Evolutionary conservation across 2,113 vertebrate genomes (phyloP).

Genomic region (Orcinus orca): DNA sequence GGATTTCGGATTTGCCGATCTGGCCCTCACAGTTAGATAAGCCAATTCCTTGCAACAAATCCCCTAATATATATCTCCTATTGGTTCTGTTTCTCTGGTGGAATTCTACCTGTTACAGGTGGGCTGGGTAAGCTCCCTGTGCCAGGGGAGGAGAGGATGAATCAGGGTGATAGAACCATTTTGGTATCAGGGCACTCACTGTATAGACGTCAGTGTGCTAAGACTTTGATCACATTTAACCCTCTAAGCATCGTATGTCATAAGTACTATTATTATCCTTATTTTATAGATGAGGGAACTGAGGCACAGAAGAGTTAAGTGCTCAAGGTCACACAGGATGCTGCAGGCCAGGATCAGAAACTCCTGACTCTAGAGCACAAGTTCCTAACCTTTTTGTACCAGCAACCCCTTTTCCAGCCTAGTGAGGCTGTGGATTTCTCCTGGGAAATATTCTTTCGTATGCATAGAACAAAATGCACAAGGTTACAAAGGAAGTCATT

Average conservation of each 20-base stretch:
- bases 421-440: not conserved
- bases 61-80: not conserved
- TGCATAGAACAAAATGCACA: not conserved
- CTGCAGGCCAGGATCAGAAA: not conserved
- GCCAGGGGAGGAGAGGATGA: not conserved
- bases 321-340: no score
- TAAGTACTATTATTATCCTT: not conserved
- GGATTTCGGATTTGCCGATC: not conserved
- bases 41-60: not conserved
- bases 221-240: not conserved
- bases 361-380: not conserved
- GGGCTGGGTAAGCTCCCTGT: not conserved
- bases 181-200: not conserved
- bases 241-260: not conserved
- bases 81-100: not conserved
- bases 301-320: not conserved
- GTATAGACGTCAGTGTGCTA: not conserved
- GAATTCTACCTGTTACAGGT: not conserved
- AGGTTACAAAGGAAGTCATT: not conserved
- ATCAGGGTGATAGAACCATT: not conserved
- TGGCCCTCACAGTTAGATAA: not conserved
- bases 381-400: not conserved
- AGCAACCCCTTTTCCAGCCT: not conserved
- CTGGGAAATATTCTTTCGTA: not conserved
- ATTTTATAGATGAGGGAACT: not conserved